Evolutionary conservation across 2,888 invertebrate genomes (phyloP).

Genomic region (Drosophila hawaiiensis): DNA sequence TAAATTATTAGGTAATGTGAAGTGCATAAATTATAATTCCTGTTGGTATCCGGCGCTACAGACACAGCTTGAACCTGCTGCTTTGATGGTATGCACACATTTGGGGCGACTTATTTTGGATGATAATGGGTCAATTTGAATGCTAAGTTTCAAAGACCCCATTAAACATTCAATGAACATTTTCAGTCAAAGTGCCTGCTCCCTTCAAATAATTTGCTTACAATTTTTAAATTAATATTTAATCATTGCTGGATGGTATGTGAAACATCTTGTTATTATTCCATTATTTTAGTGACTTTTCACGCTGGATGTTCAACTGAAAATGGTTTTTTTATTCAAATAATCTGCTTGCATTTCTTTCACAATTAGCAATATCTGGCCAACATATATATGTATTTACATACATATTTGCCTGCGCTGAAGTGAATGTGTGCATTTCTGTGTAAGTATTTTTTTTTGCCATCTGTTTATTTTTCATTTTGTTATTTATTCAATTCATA

Average conservation of each 20-base stretch:
- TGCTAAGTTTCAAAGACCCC: background rate
- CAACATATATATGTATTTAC: conserved; percentile 12
- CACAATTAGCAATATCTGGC: conserved; percentile 41
- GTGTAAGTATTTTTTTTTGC: background rate
- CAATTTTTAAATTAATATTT: background rate
- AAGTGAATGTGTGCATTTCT: conserved; percentile 11
- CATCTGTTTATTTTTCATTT: conserved; percentile 11
- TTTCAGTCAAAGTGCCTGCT: background rate
- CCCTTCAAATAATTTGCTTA: background rate
- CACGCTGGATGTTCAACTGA: background rate
- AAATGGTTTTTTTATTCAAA: conserved; percentile 39
- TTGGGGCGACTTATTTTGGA: conserved; percentile 19
- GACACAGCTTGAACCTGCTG: background rate
- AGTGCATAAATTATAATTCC: conserved; percentile 68
- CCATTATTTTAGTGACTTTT: background rate
- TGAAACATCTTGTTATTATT: background rate
- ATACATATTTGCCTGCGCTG: conserved; percentile 7
- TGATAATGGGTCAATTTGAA: conserved; percentile 50
- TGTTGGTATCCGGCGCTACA: conserved; percentile 1
- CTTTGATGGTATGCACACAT: conserved; percentile 4
- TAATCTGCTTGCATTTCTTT: conserved; percentile 39
- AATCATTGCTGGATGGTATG: background rate
- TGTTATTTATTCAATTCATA: conserved; percentile 41
- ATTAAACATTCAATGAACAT: conserved; percentile 6
- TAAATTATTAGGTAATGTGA: conserved; percentile 67